Evolutionary conservation across 2,888 invertebrate species (phyloP).

Genomic region (Latrodectus elegans): DNA sequence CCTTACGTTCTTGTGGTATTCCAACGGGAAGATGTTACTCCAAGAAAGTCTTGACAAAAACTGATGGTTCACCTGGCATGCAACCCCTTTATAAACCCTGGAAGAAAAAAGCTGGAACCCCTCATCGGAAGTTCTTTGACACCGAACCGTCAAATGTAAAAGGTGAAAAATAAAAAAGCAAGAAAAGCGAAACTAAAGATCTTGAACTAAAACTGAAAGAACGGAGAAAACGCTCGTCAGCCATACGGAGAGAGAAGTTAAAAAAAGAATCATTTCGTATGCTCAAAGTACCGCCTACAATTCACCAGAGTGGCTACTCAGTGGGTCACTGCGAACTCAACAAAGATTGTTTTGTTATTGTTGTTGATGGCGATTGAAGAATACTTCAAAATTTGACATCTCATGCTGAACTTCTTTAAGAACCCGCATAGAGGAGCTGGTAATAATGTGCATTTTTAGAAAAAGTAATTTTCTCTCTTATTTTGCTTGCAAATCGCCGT

Average conservation of each 20-base stretch:
- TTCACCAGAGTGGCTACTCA: conserved; percentile 40
- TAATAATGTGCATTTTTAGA: conserved; percentile 2
- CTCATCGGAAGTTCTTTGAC: conserved; percentile 62
- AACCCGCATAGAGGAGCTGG: neutral
- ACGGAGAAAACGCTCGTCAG: neutral
- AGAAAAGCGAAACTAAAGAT: conserved; percentile 25
- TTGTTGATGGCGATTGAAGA: conserved; percentile 17
- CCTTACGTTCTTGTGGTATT: conserved; percentile 27
- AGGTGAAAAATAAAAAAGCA: conserved; percentile 34
- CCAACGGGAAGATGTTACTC: conserved; percentile 11
- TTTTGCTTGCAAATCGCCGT: too few species aligned
- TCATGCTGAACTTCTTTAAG: neutral
- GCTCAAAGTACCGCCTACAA: conserved; percentile 38
- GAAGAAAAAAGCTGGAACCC: neutral
- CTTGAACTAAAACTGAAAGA: conserved; percentile 27
- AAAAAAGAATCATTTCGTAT: conserved; percentile 30
- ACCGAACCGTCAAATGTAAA: neutral
- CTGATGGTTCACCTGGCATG: conserved; percentile 7
- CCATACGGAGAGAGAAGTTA: conserved; percentile 9
- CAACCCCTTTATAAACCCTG: conserved; percentile 32
- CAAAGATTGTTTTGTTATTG: conserved; percentile 9
- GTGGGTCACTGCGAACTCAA: conserved; percentile 56
- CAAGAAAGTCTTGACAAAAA: conserved; percentile 6
- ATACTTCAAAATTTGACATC: neutral
- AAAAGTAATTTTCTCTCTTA: neutral